Base-by-base conservation (phyloP, 2,888 invertebrate species). In the Drosophila mimica region DNA sequence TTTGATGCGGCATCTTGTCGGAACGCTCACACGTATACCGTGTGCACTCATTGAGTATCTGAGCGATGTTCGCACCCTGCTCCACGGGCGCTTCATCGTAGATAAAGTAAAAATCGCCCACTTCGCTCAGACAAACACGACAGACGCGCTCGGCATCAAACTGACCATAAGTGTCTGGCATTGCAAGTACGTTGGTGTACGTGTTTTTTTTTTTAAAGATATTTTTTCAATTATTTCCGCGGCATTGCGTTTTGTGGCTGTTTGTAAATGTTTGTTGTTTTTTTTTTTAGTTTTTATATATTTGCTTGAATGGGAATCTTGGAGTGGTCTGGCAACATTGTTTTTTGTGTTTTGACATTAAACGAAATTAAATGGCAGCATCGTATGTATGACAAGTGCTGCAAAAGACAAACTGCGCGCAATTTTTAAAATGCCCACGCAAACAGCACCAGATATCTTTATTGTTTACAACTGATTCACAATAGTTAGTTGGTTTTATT, bases 1-100 rank as follows among this genome's bases (percentile, higher is more conserved):
- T 92, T 51, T 92, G 88, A 46, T 91, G 86, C 4, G 93, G 93
- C 75, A 93, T 83, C n/a, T 90, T 92, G 66, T 93, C 92, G 78
- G 92, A 91, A 1, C 93, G 92, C 57, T 91, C 91, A 61, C 94
- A 93, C 93, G 74, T 85, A 75, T 90, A 91, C 11, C 83, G 85
- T n/a, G 92, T 91, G 49, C 92, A 92, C 53, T 91, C 92, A 15
- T 91, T 82, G 5, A 93, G 83, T 74, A 93, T 93, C 33, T 91
- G 83, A 4, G 91, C 86, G 6, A 92, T 74, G 34, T 82, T 83
- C 2, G 86, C 76, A n/a, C 77, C 82, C 43, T 82, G 83, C 53
- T 89, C 80, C 30, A 82, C 76, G 57, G 90, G 84, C 40, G 83
- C 74, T 33, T 92, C 90, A 38, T 92, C 89, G 62, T 90, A 93